These are phyloP conservation scores for Oryzaephilus surinamensis DNA, from an alignment of 1,140 invertebrate genomes.

Conservation along the genomic window DNA sequence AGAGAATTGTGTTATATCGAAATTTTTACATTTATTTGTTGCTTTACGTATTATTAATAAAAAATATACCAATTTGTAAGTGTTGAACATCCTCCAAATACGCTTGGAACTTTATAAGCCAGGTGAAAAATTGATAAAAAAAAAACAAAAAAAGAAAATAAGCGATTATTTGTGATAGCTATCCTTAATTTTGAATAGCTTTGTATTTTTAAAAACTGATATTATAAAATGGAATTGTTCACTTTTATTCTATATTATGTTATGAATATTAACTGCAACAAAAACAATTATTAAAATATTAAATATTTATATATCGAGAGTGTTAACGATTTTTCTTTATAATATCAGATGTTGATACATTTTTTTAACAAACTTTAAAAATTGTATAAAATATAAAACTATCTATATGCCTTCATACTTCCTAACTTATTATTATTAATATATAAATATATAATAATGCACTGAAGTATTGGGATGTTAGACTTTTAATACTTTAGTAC, in stretches of 20 bases:
- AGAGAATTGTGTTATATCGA: no score
- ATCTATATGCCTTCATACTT: conserved; percentile 39
- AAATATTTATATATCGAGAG: no score
- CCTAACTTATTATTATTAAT: conserved; percentile 34
- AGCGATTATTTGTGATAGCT: conserved; percentile 32
- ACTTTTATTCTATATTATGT: no score
- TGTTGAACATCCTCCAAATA: conserved; percentile 27
- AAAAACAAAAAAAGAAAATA: no score
- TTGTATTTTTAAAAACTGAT: no score
- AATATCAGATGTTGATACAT: conserved; percentile 17
- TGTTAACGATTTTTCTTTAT: no score
- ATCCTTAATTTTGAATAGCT: conserved; percentile 28
- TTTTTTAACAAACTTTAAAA: conserved; percentile 25
- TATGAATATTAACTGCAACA: no score
- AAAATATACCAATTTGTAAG: no score
- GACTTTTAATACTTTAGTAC: conserved; percentile 39
- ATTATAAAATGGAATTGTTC: no score
- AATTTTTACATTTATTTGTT: conserved; percentile 12
- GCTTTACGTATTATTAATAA: conserved; percentile 15
- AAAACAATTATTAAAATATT: no score
- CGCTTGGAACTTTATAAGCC: no score
- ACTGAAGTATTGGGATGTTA: conserved; percentile 39
- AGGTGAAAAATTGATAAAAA: no score
- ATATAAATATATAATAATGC: conserved; percentile 34
- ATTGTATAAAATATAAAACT: conserved; percentile 34